phyloP scores from a whole-genome alignment of 2,113 vertebrate species.

The Pollimyrus isidori region DNA sequence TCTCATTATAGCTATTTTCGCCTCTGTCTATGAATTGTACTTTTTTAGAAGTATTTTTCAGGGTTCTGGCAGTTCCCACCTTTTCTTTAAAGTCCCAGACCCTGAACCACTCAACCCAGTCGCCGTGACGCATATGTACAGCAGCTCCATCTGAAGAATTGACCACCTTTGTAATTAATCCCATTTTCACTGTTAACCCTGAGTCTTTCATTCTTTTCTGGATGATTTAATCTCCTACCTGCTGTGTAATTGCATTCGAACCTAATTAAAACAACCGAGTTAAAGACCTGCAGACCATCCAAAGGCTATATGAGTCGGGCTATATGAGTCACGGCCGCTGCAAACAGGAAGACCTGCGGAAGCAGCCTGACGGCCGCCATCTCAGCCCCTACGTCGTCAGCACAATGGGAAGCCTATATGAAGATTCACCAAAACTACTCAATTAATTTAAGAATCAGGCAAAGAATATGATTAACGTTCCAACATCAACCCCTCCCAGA shows the following conservation, averaged over 20 bases:
- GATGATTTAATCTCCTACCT: slow-evolving; percentile 1
- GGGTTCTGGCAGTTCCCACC: neutral
- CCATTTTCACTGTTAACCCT: slow-evolving; percentile 9
- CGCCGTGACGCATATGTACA: neutral
- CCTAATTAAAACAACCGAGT: slow-evolving; percentile 12
- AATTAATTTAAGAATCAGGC: neutral
- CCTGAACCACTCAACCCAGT: neutral
- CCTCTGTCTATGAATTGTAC: neutral
- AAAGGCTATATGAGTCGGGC: neutral
- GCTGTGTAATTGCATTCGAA: slow-evolving; percentile 5
- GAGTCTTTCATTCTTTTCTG: slow-evolving; percentile 7
- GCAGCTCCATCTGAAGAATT: neutral
- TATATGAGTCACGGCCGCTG: neutral
- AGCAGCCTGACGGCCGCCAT: neutral
- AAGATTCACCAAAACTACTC: neutral
- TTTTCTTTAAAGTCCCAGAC: neutral
- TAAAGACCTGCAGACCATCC: neutral
- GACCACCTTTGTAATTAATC: slow-evolving; percentile 16
- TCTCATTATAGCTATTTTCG: neutral
- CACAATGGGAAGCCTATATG: neutral
- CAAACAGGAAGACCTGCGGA: neutral
- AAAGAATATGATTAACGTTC: neutral
- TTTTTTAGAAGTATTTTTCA: neutral
- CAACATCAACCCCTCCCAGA: neutral
- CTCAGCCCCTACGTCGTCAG: neutral